Evolutionary conservation across 2,113 vertebrate genomes (phyloP).

Genomic region (Scytalopus superciliaris): DNA sequence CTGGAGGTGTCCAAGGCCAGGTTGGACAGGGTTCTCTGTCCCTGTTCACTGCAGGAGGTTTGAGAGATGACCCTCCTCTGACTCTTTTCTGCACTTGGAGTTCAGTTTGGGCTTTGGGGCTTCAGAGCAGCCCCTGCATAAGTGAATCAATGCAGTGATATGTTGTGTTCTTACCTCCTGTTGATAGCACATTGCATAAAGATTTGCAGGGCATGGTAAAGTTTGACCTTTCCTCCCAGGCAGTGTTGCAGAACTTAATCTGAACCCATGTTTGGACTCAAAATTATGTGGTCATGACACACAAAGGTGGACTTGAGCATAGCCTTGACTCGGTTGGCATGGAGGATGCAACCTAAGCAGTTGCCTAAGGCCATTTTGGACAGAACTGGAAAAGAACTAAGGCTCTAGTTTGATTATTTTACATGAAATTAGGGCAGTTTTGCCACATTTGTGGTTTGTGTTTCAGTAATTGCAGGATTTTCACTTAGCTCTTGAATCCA

Average conservation of each 20-base stretch:
- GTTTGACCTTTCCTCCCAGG: neutral
- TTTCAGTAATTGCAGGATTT: neutral
- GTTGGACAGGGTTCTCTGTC: neutral
- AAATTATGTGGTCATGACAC: neutral
- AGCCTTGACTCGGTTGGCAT: accelerated
- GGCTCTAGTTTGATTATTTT: neutral
- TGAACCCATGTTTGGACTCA: neutral
- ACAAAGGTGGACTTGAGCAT: neutral
- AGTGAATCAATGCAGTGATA: accelerated
- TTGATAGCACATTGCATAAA: accelerated
- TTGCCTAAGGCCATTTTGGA: neutral
- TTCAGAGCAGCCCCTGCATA: neutral
- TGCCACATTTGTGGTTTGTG: neutral
- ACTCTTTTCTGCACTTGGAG: neutral
- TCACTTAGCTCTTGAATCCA: neutral
- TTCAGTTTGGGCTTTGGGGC: neutral
- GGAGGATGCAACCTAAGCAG: neutral
- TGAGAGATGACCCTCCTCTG: neutral
- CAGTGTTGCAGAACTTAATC: neutral
- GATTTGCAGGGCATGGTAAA: accelerated
- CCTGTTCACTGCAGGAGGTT: neutral
- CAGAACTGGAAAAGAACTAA: neutral
- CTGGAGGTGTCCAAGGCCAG: neutral
- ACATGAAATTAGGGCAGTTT: neutral
- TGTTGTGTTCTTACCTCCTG: neutral